A percentile compares a stretch with the other conserved stretches of the same genome.
Conservation (phyloP, 2,113 vertebrate genomes). For the Crocuta crocuta region DNA sequence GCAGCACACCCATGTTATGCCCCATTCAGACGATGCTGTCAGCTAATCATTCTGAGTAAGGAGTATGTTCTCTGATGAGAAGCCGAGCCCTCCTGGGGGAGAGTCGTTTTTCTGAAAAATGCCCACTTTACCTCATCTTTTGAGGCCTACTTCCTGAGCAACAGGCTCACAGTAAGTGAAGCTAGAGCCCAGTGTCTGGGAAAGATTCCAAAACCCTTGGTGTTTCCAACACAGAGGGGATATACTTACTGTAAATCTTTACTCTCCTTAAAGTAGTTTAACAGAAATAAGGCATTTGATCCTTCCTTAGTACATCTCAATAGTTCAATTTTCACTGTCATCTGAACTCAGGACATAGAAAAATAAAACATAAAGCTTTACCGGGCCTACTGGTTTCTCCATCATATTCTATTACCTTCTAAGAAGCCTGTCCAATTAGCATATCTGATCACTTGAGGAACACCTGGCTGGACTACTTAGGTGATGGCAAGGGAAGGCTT, state of each 20-base stretch:
- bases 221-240: conserved; percentile 51
- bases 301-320: conserved; percentile 3
- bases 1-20: neutral
- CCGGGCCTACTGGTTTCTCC: conserved; percentile 38
- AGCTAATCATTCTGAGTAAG: neutral
- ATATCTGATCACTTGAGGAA: conserved; percentile 32
- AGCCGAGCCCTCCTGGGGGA: neutral
- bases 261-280: conserved; percentile 67
- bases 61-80: neutral
- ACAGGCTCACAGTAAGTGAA: conserved; percentile 38
- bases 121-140: conserved; percentile 22
- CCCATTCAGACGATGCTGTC: neutral
- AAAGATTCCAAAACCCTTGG: conserved; percentile 43
- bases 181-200: conserved; percentile 48
- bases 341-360: conserved; percentile 46
- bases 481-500: neutral
- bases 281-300: conserved; percentile 65
- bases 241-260: conserved; percentile 57
- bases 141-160: conserved; percentile 45
- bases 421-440: conserved; percentile 54
- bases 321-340: conserved; percentile 60
- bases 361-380: conserved; percentile 41
- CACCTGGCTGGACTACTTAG: conserved; percentile 24
- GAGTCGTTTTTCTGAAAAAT: conserved; percentile 61
- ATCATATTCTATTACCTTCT: conserved; percentile 53